phyloP scores from a whole-genome alignment of 2,797 vertebrate genomes.

The Oreochromis mossambicus region DNA sequence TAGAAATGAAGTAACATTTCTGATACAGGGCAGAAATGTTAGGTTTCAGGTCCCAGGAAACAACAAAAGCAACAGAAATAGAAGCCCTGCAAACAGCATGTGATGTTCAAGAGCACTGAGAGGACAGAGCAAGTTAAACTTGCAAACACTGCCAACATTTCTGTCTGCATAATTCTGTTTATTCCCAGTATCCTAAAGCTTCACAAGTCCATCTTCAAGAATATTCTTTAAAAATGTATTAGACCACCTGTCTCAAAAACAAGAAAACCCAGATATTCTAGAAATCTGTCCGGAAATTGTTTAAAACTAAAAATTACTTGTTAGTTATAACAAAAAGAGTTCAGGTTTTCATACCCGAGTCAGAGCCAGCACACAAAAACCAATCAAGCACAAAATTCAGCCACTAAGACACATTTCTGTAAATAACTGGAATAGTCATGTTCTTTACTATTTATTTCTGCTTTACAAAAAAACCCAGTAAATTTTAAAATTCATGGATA shows the following conservation, averaged over 20 bases:
- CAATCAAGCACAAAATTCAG: neutral
- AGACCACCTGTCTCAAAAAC: neutral
- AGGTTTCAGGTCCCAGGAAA: neutral
- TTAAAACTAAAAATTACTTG: neutral
- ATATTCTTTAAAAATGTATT: neutral
- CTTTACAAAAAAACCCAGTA: neutral
- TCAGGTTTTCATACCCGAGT: neutral
- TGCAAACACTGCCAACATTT: neutral
- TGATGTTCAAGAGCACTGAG: neutral
- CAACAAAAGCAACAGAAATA: neutral
- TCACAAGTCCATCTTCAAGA: neutral
- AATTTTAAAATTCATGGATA: neutral
- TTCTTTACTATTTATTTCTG: neutral
- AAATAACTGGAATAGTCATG: neutral
- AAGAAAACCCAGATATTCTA: neutral
- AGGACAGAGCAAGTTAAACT: neutral
- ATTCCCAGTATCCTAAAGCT: neutral
- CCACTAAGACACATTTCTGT: neutral
- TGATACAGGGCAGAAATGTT: neutral
- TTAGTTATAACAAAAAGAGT: neutral
- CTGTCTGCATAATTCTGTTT: neutral
- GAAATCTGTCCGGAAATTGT: neutral
- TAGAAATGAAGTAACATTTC: neutral
- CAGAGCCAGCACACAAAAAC: neutral
- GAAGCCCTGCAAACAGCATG: neutral